Base-by-base conservation (phyloP, 2,113 vertebrate species). In the Rhadina sibilatrix region DNA sequence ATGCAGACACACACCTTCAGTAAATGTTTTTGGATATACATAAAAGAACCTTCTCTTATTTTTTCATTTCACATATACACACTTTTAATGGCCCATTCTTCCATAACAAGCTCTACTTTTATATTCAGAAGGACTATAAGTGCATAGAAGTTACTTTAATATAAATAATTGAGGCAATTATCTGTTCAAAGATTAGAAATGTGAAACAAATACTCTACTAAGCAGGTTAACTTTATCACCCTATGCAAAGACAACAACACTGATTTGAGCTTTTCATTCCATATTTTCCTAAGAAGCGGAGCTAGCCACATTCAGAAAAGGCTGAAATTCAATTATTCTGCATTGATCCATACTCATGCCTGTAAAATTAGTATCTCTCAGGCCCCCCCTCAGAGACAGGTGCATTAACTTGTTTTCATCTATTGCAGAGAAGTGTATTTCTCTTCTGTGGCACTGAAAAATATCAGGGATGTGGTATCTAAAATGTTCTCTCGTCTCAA, bases 151-250 rank as follows among this genome's bases (percentile, higher is more conserved):
- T 72, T 83, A 65, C 83, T 90, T 72, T 85, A 70, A 84, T 79
- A 88, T 54, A 61, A 91, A 91, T 79, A 95, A 92, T 75, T 83
- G 68, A 83, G 54, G 68, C 47, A 74, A 93, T 90, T 72, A 78
- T 47, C 63, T 94, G 77, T 50, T 88, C 70, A 90, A 93, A 87
- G 66, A 91, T 80, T 56, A 93, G 86, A 94, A 87, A 94, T 46
- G 53, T 60, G 53, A 94, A 96, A 82, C 80, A 94, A 96, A 87
- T 84, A 65, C 37, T 76, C 76, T 82, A n/a, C 53, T 87, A 92
- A 90, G 68, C 49, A 83, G 93, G 88, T 92, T 94, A 93, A 80
- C 40, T 81, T 68, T 65, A 66, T 84, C 85, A 57, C 31, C 25
- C 68, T 61, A 14, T 60, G 72, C 53, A 75, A 77, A 90, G 79